Evolutionary conservation across 2,113 vertebrate genomes (phyloP), one percentile per base, ranked within the genome.

Genomic region (Scolopax mira): DNA sequence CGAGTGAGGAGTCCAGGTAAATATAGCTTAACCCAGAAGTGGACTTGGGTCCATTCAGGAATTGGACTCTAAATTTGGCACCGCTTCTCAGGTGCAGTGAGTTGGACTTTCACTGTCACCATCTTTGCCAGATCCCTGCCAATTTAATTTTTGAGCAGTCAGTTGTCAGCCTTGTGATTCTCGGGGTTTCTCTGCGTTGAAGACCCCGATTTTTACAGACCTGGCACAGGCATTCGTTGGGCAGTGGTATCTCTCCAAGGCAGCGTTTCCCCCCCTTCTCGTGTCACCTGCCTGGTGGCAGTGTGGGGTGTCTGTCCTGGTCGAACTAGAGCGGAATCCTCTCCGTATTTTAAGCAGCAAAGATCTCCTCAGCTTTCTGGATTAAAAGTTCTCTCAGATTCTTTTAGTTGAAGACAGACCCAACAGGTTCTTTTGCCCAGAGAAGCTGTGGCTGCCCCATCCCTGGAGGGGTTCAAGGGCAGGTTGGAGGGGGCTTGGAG

Each of bases 51-150:
- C 22, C 8, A 0, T 6, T 60, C 58, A 27, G 0, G 10, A 1
- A 2, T 0, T 22, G 52, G 52, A 3, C 12, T 88, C 7, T n/a
- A 1, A 2, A 9, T 41, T 2, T 19, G 62, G 8, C 17, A 0
- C 7, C 12, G 4, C 41, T 8, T 17, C 25, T 10, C 18, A 13
- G 11, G 69, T 33, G 5, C 37, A 9, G 0, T 14, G 18, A 0
- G 46, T 48, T 48, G 46, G 46, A 48, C 46, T 48, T 48, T 73
- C 4, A 10, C 13, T 1, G 0, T 2, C 8, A 0, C 1, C 1
- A 1, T 3, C 39, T 35, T 9, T 10, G 48, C 24, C 41, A 70
- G 24, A 3, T 3, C 0, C 14, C n/a, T 39, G 24, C 18, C 31
- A 0, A 42, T 37, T 30, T 6, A 35, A 2, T 31, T n/a, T 33